Conservation (phyloP, 2,888 invertebrate species). For the Alloplasta piceator region DNA sequence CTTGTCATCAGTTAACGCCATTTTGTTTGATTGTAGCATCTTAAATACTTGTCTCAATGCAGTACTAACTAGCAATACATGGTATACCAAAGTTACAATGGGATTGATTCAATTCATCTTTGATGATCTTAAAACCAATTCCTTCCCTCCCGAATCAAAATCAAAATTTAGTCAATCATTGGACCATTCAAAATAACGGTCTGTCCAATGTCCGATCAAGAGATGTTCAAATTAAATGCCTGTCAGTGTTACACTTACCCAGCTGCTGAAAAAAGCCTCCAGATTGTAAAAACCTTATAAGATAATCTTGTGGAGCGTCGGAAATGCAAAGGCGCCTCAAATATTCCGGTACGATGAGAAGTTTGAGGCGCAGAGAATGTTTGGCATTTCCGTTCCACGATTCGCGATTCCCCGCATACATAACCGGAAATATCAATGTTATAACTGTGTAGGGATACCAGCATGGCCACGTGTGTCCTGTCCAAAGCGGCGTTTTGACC, state of each 20-base stretch:
- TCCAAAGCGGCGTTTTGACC: not conserved
- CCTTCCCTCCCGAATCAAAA: too few relatives aligned
- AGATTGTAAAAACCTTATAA: slow-evolving; percentile 51
- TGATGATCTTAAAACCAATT: too few relatives aligned
- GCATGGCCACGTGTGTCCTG: not conserved
- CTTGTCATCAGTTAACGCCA: too few relatives aligned
- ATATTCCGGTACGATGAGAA: slow-evolving; percentile 57
- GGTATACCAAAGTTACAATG: too few relatives aligned
- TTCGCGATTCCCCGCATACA: slow-evolving; percentile 43
- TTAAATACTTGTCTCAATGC: too few relatives aligned
- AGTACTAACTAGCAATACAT: too few relatives aligned
- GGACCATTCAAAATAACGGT: too few relatives aligned
- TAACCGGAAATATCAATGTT: slow-evolving; percentile 47
- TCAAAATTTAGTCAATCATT: too few relatives aligned
- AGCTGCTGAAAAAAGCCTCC: slow-evolving; percentile 10
- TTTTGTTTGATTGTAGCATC: too few relatives aligned
- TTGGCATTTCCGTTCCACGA: slow-evolving; percentile 52
- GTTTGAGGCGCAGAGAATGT: slow-evolving; percentile 50
- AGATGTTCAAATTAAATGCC: slow-evolving; percentile 25
- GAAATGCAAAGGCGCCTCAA: slow-evolving; percentile 58
- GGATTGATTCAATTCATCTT: too few relatives aligned
- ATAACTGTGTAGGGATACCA: slow-evolving; percentile 5
- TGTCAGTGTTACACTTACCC: slow-evolving; percentile 21
- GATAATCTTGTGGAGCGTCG: slow-evolving; percentile 40
- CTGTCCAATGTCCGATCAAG: not conserved